Base-by-base conservation (phyloP, 2,113 vertebrate species). In the Datnioides undecimradiatus region DNA sequence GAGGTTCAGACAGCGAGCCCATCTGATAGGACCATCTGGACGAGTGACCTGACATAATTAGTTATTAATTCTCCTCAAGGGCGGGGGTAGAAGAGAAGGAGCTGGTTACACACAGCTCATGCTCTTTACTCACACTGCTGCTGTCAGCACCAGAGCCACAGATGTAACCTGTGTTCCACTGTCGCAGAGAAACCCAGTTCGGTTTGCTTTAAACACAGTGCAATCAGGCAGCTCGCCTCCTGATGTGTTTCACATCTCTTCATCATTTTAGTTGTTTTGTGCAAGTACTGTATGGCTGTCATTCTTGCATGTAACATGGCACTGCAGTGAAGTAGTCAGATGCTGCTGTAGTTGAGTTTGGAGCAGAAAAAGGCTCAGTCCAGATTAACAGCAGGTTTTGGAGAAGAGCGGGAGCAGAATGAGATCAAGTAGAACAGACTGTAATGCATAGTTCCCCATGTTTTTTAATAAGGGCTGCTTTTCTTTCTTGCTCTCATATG, bases 1-100 rank as follows among this genome's bases (percentile, higher is more conserved):
- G 86, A 92, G 85, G 79, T 86, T 84, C 84, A 90, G 89, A 89
- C 91, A 75, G 75, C 29, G 83, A 84, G 89, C 83, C 91, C 92
- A 94, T 92, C 89, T 94, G 93, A 94, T 91, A 70, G 87, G 87
- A 88, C 93, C 93, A 94, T 94, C 92, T 94, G 93, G 90, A 91
- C 60, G 91, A 90, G 93, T 92, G 93, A 92, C 92, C 90, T 85
- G 89, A 93, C 92, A 94, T 94, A 94, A 94, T 94, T 90, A 93
- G 91, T 92, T 93, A 94, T 94, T 94, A 94, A 92, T 91, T 91
- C 87, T 85, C 83, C 73, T 86, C 31, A 0, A 51, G 38, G 41
- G 73, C 21, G 52, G 9, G 33, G 2, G n/a, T n/a, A n/a, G 9
- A 1, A 11, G 58, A n/a, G 62, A 34, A 34, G 79, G 74, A 48